Conservation (phyloP, 2,797 vertebrate species). For the Sternotherus odoratus region DNA sequence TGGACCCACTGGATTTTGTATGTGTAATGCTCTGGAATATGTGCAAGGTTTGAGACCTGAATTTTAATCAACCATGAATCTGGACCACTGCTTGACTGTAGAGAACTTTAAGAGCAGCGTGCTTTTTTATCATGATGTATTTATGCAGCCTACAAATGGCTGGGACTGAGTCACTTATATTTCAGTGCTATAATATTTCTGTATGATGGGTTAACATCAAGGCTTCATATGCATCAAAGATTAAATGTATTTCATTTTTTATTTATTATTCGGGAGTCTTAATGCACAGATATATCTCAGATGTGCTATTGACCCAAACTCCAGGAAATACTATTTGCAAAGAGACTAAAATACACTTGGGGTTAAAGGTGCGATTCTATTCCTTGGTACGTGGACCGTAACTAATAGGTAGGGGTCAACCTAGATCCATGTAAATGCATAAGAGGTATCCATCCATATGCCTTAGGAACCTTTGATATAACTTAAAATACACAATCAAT, state of each 20-base stretch:
- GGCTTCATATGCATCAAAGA: neutral
- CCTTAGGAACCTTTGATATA: neutral
- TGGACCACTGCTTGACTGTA: neutral
- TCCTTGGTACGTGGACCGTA: neutral
- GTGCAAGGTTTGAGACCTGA: neutral
- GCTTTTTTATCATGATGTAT: neutral
- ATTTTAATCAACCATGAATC: neutral
- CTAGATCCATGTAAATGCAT: neutral
- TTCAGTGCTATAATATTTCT: neutral
- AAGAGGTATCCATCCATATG: neutral
- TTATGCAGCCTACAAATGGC: neutral
- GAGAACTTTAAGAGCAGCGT: neutral
- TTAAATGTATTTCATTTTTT: neutral
- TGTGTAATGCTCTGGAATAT: neutral
- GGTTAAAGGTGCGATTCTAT: neutral
- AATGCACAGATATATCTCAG: neutral
- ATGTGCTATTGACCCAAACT: neutral
- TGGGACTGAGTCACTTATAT: neutral
- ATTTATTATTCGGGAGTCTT: neutral
- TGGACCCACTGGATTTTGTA: neutral
- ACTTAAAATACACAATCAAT: neutral
- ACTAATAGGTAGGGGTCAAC: neutral
- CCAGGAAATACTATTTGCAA: neutral
- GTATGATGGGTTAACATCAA: neutral
- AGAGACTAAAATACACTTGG: neutral